phyloP scores from a whole-genome alignment of 2,797 vertebrate species.

The Picus viridis region DNA sequence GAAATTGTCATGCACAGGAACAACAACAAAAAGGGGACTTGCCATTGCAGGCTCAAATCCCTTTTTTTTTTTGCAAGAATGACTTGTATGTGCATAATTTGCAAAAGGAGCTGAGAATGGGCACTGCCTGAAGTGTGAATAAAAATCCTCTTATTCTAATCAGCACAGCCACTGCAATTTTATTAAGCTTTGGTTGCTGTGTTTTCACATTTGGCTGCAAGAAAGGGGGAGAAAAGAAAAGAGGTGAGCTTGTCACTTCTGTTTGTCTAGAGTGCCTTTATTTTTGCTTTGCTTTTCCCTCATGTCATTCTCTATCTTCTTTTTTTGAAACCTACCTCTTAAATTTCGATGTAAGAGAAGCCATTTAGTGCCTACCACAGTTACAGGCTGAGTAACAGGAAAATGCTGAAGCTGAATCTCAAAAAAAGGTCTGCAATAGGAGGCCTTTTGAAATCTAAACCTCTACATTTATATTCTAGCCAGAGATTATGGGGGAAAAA shows the following conservation, averaged over 20 bases:
- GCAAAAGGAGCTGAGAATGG: background rate
- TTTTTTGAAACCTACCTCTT: slow-evolving; percentile 9
- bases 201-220: background rate
- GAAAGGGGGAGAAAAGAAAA: background rate
- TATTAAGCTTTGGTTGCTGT: slow-evolving; percentile 34
- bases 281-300: background rate
- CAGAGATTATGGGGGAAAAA: background rate
- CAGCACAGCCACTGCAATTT: slow-evolving; percentile 23
- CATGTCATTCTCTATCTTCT: background rate
- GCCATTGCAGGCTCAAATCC: slow-evolving; percentile 5
- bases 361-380: background rate
- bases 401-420: background rate
- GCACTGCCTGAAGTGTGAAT: slow-evolving; percentile 22
- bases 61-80: background rate
- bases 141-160: slow-evolving; percentile 30
- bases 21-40: background rate
- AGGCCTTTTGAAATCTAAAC: slow-evolving; percentile 18
- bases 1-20: background rate
- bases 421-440: background rate
- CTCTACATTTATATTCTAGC: background rate
- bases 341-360: background rate
- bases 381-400: background rate
- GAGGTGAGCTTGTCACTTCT: background rate
- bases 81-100: slow-evolving; percentile 10
- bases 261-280: background rate